A percentile compares a stretch with the other conserved stretches of the same genome.
Evolutionary conservation across 2,113 vertebrate species (phyloP).

Genomic region (Eudorcas thomsonii): DNA sequence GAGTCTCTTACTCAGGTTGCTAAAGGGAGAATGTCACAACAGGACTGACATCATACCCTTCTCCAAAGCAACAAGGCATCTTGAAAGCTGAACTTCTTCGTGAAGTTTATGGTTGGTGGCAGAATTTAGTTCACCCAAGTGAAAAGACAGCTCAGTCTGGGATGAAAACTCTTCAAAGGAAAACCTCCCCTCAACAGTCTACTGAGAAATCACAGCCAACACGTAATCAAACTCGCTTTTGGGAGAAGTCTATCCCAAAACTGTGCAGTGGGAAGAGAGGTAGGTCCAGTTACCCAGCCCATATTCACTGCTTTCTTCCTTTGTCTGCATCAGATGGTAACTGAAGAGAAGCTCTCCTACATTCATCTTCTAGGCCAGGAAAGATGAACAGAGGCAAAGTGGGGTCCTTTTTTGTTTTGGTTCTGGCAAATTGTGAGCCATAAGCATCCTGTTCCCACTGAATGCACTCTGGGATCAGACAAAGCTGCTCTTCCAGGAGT

Average conservation of each 20-base stretch:
- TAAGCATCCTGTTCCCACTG: constrained; percentile 31
- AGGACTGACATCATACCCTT: constrained; percentile 56
- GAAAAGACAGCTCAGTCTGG: constrained; percentile 39
- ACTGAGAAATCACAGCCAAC: constrained; percentile 30
- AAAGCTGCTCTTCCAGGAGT: constrained; percentile 33
- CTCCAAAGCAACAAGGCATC: constrained; percentile 77
- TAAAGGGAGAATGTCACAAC: constrained; percentile 49
- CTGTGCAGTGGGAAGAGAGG: constrained; percentile 38
- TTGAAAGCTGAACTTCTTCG: constrained; percentile 64
- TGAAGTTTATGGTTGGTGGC: constrained; percentile 47
- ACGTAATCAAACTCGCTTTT: constrained; percentile 27
- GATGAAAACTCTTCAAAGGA: constrained; percentile 53
- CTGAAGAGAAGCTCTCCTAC: constrained; percentile 38
- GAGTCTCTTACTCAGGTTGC: constrained; percentile 69
- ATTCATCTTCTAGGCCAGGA: constrained; percentile 41
- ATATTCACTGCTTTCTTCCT: constrained; percentile 35
- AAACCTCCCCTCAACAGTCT: constrained; percentile 36
- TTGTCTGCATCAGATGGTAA: constrained; percentile 1
- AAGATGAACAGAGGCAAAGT: constrained; percentile 26
- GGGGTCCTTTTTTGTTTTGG: constrained; percentile 11
- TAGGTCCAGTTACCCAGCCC: constrained; percentile 33
- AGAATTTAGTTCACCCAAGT: constrained; percentile 39
- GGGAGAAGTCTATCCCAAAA: constrained; percentile 35
- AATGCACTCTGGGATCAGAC: constrained; percentile 32
- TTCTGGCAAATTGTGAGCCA: background rate